Base-by-base conservation (phyloP, 2,888 invertebrate genomes). In the Drosophila birchii region DNA sequence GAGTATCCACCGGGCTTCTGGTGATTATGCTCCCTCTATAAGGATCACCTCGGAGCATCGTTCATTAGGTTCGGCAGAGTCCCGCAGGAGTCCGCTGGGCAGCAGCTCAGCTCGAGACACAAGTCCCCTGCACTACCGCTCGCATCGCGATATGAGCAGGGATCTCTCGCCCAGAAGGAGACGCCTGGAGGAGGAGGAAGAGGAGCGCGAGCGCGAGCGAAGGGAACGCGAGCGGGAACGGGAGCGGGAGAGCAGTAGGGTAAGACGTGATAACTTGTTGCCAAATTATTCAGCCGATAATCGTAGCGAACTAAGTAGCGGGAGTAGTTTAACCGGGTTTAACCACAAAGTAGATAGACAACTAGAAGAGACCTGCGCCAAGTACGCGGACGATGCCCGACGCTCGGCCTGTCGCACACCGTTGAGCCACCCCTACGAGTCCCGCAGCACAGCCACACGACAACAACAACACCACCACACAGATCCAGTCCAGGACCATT, bases 261-360 rank as follows among this genome's bases (percentile, higher is more conserved):
- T 91, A 90, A 91, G 92, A 90, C 90, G 92, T 85, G 90, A 91
- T 90, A 90, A 91, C 84, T 89, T 90, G 85, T 90, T 92, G 88
- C 90, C 91, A 91, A 92, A 92, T 90, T 87, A 88, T 90, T 86
- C 85, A 78, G 83, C 66, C 81, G 87, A 89, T 86, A 86, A 88
- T 80, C 83, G 81, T 91, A 91, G 91, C 81, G 88, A 87, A 78
- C 78, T 88, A 86, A 90, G 90, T 85, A 90, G 88, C 83, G 83
- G 87, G 86, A 81, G 81, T 91, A 91, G 91, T 90, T 90, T 92
- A 92, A 91, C 87, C 85, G 91, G 91, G 88, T 91, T 91, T 91
- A 66, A 66, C 64, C 90, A 91, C 88, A 91, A 91, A 91, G 92
- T 92, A 92, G 92, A 92, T 92, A 92, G 91, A 80, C 91, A 92